These are phyloP conservation scores for Clarias gariepinus DNA, from an alignment of 2,113 vertebrate species.

Conservation along the genomic window DNA sequence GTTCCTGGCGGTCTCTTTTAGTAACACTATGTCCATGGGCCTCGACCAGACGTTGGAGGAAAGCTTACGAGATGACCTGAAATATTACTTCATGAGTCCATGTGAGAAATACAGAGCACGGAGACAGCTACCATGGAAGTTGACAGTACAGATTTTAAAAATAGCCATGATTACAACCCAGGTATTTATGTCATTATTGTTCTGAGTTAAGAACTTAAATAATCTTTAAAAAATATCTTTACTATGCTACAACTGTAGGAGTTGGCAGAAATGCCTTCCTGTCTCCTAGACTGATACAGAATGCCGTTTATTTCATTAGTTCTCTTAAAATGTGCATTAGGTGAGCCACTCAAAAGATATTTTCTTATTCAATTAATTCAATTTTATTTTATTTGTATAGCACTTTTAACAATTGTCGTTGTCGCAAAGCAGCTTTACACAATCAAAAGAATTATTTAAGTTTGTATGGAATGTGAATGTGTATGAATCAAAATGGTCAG, in stretches of 20 bases:
- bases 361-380: not conserved
- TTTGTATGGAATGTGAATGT: too few relatives aligned
- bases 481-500: too few relatives aligned
- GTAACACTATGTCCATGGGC: constrained; percentile 69
- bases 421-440: too few relatives aligned
- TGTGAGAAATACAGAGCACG: constrained; percentile 95
- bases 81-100: constrained; percentile 96
- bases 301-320: not conserved
- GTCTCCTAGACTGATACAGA: not conserved
- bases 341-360: not conserved
- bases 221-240: not conserved
- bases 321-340: not conserved
- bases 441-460: too few relatives aligned
- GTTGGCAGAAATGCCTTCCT: not conserved
- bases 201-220: too few relatives aligned
- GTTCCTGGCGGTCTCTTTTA: constrained; percentile 24
- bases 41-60: constrained; percentile 77
- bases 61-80: constrained; percentile 85
- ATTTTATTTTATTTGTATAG: too few relatives aligned
- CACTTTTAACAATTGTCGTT: too few relatives aligned
- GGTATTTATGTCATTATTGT: constrained; percentile 65
- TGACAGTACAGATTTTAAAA: constrained; percentile 92
- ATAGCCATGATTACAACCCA: constrained; percentile 95
- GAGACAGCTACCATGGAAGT: constrained; percentile 89
- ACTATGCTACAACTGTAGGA: not conserved